Evolutionary conservation across 2,888 invertebrate genomes (phyloP).

Genomic region (Macrosoma leucophasiata): DNA sequence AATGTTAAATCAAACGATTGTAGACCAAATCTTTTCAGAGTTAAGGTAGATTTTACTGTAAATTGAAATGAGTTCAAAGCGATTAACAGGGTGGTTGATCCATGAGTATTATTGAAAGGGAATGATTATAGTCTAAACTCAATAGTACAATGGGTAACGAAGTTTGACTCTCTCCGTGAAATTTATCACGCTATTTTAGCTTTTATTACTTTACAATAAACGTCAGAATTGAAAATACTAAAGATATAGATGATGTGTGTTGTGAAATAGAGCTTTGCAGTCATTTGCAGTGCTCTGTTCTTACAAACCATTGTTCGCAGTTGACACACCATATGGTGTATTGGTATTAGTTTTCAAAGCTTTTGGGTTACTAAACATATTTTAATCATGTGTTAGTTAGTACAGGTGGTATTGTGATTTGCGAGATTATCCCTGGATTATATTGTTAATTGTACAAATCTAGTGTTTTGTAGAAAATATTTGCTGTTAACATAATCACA

Average conservation of each 20-base stretch:
- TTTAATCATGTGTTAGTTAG: slow-evolving; percentile 42
- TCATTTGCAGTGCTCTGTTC: too few relatives aligned
- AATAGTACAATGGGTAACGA: slow-evolving; percentile 34
- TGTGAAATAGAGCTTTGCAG: too few relatives aligned
- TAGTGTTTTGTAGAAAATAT: too few relatives aligned
- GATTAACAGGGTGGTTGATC: slow-evolving; percentile 69
- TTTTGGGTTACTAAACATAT: slow-evolving; percentile 55
- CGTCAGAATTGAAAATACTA: slow-evolving; percentile 9
- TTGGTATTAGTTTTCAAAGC: slow-evolving; percentile 45
- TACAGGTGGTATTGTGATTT: slow-evolving; percentile 48
- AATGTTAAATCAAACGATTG: too few relatives aligned
- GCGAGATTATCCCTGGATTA: slow-evolving; percentile 27
- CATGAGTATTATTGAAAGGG: slow-evolving; percentile 57
- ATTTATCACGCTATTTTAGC: slow-evolving; percentile 7
- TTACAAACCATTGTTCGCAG: slow-evolving; percentile 42
- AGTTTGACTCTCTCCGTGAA: slow-evolving; percentile 2
- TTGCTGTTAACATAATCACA: too few relatives aligned
- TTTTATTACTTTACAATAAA: slow-evolving; percentile 4
- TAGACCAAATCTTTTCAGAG: neutral
- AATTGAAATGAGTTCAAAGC: slow-evolving; percentile 43
- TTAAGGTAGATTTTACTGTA: slow-evolving; percentile 30
- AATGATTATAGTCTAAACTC: slow-evolving; percentile 57
- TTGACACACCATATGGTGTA: slow-evolving; percentile 60
- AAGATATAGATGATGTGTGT: too few relatives aligned
- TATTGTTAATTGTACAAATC: slow-evolving; percentile 17